Conservation (phyloP, 2,888 invertebrate genomes). For the Odontocerum albicorne region DNA sequence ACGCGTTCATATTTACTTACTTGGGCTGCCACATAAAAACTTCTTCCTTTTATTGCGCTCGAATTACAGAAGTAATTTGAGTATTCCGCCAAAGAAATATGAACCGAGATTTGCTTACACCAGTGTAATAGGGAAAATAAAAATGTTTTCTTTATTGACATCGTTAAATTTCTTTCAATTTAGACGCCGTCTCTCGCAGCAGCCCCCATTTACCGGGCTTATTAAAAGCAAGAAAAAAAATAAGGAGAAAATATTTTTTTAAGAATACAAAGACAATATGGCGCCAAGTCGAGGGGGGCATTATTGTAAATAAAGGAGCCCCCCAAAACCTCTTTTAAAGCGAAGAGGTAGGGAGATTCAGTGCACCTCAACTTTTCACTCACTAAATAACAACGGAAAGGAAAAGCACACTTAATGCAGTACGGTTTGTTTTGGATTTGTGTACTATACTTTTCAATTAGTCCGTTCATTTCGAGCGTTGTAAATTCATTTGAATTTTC, state of each 20-base stretch:
- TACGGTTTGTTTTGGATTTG: no score
- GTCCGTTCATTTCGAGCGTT: no score
- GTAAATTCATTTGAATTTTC: no score
- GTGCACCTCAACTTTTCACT: slow-evolving; percentile 4
- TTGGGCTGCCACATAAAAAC: no score
- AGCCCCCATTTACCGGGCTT: slow-evolving; percentile 14
- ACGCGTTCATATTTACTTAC: no score
- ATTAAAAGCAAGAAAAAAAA: slow-evolving; percentile 21
- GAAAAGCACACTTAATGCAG: no score
- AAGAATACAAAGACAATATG: slow-evolving; percentile 18
- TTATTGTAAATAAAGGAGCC: slow-evolving; percentile 5
- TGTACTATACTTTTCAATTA: no score
- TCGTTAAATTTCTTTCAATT: slow-evolving; percentile 24
- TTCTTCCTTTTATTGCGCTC: not conserved
- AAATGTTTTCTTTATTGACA: slow-evolving; percentile 26
- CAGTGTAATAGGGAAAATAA: slow-evolving; percentile 16
- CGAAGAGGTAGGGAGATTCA: not conserved
- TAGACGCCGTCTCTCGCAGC: slow-evolving; percentile 11
- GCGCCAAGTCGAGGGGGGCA: slow-evolving; percentile 2
- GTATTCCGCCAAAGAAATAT: slow-evolving; percentile 14
- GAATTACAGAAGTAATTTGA: slow-evolving; percentile 9
- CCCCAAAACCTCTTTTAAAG: slow-evolving; percentile 5
- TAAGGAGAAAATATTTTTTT: slow-evolving; percentile 10
- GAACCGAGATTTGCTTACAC: slow-evolving; percentile 12
- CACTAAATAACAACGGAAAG: no score